phyloP scores from a whole-genome alignment of 1,140 invertebrate species.

The Cydia fagiglandana region DNA sequence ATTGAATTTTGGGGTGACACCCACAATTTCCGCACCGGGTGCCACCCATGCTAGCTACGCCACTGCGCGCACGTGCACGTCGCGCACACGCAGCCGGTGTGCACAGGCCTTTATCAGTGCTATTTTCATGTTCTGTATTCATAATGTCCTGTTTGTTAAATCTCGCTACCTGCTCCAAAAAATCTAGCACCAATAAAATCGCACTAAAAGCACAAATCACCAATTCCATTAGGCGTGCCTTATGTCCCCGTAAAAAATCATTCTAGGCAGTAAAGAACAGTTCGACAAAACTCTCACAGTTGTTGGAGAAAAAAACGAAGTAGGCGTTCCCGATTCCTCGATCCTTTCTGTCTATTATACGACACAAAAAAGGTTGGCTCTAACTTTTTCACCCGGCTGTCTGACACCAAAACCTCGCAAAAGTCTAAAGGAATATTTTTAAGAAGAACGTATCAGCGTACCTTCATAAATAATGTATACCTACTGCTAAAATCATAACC shows the following conservation, averaged over 20 bases:
- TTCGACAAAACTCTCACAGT: slow-evolving; percentile 6
- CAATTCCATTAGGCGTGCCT: background rate
- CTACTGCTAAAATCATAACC: no score
- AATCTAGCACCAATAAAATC: background rate
- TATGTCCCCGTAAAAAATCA: background rate
- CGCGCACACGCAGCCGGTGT: no score
- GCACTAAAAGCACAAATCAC: background rate
- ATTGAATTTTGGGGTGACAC: no score
- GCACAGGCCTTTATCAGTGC: no score
- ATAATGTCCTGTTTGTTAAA: no score
- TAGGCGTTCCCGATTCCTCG: background rate
- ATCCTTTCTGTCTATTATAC: background rate
- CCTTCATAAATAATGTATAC: no score
- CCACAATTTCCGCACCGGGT: no score
- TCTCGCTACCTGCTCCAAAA: background rate
- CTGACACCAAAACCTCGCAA: background rate
- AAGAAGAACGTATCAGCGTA: no score
- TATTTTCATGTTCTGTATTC: no score
- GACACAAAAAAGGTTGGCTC: slow-evolving; percentile 20
- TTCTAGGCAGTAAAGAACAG: background rate
- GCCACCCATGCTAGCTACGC: no score
- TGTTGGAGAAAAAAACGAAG: background rate
- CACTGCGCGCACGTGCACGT: no score
- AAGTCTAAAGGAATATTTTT: no score
- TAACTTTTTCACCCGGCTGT: background rate